phyloP scores from a whole-genome alignment of 2,797 vertebrate genomes.

The Macroramphosus scolopax region DNA sequence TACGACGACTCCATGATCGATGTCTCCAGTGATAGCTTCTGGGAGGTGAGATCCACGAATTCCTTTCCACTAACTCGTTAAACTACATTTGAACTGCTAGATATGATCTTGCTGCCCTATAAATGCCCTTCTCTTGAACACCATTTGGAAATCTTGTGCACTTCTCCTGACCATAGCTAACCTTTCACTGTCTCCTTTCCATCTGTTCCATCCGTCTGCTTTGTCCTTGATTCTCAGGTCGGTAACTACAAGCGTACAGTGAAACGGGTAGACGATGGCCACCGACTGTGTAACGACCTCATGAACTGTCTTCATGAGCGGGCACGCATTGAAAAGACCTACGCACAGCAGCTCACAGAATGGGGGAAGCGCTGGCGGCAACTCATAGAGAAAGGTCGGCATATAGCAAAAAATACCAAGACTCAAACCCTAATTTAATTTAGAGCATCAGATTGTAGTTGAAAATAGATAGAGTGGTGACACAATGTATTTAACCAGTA shows the following conservation, averaged over 20 bases:
- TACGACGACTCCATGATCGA: constrained; percentile 90
- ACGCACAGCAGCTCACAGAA: constrained; percentile 94
- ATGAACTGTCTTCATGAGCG: constrained; percentile 97
- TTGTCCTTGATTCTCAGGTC: constrained; percentile 72
- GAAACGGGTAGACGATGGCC: constrained; percentile 92
- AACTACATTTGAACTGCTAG: not conserved
- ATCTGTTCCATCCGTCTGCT: not conserved
- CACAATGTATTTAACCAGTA: no score
- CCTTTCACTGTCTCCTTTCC: not conserved
- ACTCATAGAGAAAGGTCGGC: constrained; percentile 90
- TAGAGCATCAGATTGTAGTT: no score
- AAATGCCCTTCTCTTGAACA: no score
- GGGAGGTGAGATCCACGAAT: constrained; percentile 85
- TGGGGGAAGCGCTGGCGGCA: constrained; percentile 97
- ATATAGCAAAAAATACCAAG: not conserved
- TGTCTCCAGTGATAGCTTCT: constrained; percentile 97
- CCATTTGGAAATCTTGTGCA: no score
- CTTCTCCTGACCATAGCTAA: no score
- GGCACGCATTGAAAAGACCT: constrained; percentile 92
- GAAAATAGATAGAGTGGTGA: no score
- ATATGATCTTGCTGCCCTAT: no score
- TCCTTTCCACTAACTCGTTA: not conserved
- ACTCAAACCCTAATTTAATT: no score
- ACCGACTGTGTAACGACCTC: constrained; percentile 88
- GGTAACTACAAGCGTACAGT: constrained; percentile 97